Evolutionary conservation across 2,888 invertebrate species (phyloP).

Genomic region (Augochlorella aurata): DNA sequence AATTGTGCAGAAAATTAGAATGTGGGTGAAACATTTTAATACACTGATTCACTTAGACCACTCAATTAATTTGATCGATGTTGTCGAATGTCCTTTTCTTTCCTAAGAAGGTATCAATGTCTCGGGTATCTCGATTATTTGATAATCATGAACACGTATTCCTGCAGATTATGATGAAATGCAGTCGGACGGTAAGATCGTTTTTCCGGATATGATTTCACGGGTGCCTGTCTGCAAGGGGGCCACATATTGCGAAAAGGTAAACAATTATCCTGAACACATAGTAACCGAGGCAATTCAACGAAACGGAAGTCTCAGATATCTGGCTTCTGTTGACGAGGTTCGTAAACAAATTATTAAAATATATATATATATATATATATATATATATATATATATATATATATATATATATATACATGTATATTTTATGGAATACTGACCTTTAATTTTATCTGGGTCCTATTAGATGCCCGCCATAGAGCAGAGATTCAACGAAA

Average conservation of each 20-base stretch:
- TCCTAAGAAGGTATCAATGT: no score
- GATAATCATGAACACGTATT: background rate
- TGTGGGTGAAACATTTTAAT: no score
- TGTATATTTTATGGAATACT: background rate
- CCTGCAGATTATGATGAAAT: background rate
- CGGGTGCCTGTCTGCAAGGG: constrained; percentile 62
- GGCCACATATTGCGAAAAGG: constrained; percentile 71
- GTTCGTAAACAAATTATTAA: constrained; percentile 49
- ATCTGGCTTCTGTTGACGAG: constrained; percentile 65
- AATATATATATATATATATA: background rate
- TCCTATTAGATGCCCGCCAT: constrained; percentile 45
- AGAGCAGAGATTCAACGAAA: constrained; percentile 41
- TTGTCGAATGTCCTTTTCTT: no score
- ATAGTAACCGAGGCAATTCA: constrained; percentile 65
- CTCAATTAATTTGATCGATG: no score
- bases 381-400: background rate
- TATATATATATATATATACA: background rate
- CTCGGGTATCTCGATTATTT: background rate
- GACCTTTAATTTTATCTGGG: background rate
- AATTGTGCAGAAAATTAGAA: no score
- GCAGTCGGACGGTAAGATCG: constrained; percentile 64
- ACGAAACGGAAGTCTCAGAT: constrained; percentile 67
- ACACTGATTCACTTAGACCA: no score
- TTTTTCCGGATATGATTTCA: constrained; percentile 65
- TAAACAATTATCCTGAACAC: constrained; percentile 69